Percentiles rank a stretch among this genome's conserved stretches.
Conservation (phyloP, 2,113 vertebrate genomes). For the Papio anubis region DNA sequence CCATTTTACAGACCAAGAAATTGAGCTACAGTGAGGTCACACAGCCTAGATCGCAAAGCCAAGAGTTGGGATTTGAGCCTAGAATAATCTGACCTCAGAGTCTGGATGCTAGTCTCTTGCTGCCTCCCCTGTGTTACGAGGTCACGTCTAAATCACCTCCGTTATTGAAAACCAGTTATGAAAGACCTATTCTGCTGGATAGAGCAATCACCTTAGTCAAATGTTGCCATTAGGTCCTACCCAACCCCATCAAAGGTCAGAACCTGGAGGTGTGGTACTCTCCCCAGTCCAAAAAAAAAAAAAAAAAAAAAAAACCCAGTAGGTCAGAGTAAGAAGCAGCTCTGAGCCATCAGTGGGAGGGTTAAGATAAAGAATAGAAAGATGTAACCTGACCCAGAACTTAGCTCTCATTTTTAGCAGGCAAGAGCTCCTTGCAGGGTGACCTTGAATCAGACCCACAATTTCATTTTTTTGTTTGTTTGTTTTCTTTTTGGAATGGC, state of each 20-base stretch:
- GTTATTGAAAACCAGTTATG: background rate
- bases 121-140: background rate
- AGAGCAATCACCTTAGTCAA: background rate
- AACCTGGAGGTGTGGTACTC: background rate
- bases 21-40: background rate
- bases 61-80: background rate
- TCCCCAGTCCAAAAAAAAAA: background rate
- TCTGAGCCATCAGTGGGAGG: background rate
- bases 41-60: background rate
- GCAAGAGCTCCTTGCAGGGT: background rate
- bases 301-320: background rate
- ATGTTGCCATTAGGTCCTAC: background rate
- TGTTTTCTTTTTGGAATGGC: background rate
- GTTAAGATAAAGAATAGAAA: slow-evolving; percentile 17
- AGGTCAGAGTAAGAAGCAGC: background rate
- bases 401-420: background rate
- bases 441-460: background rate
- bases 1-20: background rate
- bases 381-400: background rate
- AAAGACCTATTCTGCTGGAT: background rate
- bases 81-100: background rate
- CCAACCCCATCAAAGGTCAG: background rate
- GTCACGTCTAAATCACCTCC: background rate
- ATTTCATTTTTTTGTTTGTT: background rate
- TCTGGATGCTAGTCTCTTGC: background rate